Percentiles rank a stretch among this genome's conserved stretches.
phyloP scores from a whole-genome alignment of 2,888 invertebrate species.

The Ennomos erosarius region DNA sequence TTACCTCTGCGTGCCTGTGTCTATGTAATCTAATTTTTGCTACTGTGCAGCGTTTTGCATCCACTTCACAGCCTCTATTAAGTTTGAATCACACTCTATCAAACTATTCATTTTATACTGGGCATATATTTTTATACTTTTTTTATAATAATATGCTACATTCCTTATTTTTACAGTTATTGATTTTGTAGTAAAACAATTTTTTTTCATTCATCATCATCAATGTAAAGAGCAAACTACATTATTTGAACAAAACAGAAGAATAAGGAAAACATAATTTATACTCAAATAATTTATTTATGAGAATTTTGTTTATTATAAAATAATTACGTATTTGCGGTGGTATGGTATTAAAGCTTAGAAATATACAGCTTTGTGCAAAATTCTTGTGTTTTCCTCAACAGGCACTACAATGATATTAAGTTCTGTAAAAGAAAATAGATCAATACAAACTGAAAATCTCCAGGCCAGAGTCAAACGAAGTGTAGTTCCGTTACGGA shows the following conservation, averaged over 20 bases:
- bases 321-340: constrained; percentile 5
- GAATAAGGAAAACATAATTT: constrained; percentile 4
- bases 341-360: constrained; percentile 19
- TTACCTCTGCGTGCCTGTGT: too few relatives aligned
- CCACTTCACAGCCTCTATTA: too few relatives aligned
- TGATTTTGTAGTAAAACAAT: background rate
- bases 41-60: too few relatives aligned
- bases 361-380: constrained; percentile 8
- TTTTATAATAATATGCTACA: background rate
- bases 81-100: too few relatives aligned
- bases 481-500: too few relatives aligned
- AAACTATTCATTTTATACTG: too few relatives aligned
- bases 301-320: constrained; percentile 5
- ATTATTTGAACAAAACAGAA: too few relatives aligned
- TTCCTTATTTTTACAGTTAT: background rate
- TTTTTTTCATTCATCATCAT: too few relatives aligned
- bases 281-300: constrained; percentile 7
- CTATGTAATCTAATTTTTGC: too few relatives aligned
- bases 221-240: too few relatives aligned
- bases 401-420: constrained; percentile 63
- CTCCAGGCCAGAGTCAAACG: too few relatives aligned
- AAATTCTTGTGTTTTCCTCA: constrained; percentile 46
- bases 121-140: background rate
- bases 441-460: too few relatives aligned
- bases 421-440: constrained; percentile 47